Evolutionary conservation across 2,888 invertebrate species (phyloP).

Genomic region (Eupsilia transversa): DNA sequence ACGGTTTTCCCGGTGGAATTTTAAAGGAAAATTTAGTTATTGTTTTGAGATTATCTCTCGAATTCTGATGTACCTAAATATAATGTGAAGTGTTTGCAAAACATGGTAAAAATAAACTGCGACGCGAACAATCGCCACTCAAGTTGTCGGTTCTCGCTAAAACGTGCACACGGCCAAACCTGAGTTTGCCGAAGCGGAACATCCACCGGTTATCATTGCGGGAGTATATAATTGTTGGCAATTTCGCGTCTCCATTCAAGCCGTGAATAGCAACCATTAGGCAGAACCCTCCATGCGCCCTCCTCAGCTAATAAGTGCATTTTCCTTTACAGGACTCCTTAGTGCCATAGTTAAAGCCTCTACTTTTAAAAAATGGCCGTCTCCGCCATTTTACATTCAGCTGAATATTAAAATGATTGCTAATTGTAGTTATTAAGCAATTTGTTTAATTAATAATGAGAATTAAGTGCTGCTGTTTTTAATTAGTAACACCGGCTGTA

Average conservation of each 20-base stretch:
- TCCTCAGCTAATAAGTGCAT: constrained; percentile 90
- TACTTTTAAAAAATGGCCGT: constrained; percentile 78
- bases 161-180: constrained; percentile 70
- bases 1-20: constrained; percentile 42
- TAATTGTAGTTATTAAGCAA: constrained; percentile 83
- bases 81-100: background rate
- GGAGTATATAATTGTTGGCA: constrained; percentile 90
- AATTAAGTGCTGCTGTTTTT: constrained; percentile 39
- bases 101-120: constrained; percentile 14
- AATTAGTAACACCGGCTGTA: constrained; percentile 31
- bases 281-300: constrained; percentile 85
- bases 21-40: constrained; percentile 15
- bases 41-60: too few relatives aligned
- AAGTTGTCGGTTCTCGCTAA: constrained; percentile 60
- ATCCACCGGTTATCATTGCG: constrained; percentile 89
- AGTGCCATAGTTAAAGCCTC: constrained; percentile 85
- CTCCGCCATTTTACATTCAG: constrained; percentile 71
- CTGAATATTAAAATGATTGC: constrained; percentile 76
- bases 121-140: constrained; percentile 41
- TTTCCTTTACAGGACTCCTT: constrained; percentile 88
- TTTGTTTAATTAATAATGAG: constrained; percentile 75
- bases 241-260: constrained; percentile 88
- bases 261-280: constrained; percentile 89
- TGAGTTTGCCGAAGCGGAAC: constrained; percentile 80
- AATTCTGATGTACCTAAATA: too few relatives aligned